Evolutionary conservation across 2,113 vertebrate genomes (phyloP), one percentile per base, ranked within the genome.

Genomic region (Triplophysa tibetana): DNA sequence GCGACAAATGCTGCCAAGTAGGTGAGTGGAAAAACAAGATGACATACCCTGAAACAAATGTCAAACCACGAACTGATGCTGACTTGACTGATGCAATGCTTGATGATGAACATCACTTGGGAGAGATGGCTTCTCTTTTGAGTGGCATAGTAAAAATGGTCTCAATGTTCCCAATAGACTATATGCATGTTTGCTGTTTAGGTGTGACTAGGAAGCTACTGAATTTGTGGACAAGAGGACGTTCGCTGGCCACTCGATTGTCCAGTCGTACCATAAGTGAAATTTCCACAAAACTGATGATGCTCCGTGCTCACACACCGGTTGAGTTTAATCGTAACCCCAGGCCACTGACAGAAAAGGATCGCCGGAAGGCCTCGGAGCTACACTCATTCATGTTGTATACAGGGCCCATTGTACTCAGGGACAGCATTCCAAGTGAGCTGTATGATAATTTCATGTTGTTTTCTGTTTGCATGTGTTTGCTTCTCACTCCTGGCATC

Each of bases 51-150:
- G 65, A 83, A 48, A 70, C 8, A 13, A 43, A n/a, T 52, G 41
- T 10, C n/a, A 58, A 58, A 10, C 9, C 9, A 21, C 68, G 69
- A 21, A 73, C 75, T 29, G 79, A 81, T 63, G 14, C 69, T n/a
- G 56, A 61, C 24, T 84, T 84, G n/a, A n/a, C n/a, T 65, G 9
- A 14, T 54, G n/a, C 10, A 8, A 74, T 81, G 78, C 2, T 77
- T 70, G 82, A 81, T 83, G 78, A 83, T 10, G 73, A 83, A 14
- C 74, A 67, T 13, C 78, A 83, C 74, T n/a, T 67, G 19, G 16
- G n/a, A 2, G 58, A 70, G 7, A 78, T 43, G 33, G 26, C 54
- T 50, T 45, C 48, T 56, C 73, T 74, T 48, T 72, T 81, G 29
- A 9, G 26, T 56, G 24, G 29, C 3, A 6, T 77, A 8, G 48